Evolutionary conservation across 2,797 vertebrate genomes (phyloP).

Genomic region (Scomberomorus guttatus): DNA sequence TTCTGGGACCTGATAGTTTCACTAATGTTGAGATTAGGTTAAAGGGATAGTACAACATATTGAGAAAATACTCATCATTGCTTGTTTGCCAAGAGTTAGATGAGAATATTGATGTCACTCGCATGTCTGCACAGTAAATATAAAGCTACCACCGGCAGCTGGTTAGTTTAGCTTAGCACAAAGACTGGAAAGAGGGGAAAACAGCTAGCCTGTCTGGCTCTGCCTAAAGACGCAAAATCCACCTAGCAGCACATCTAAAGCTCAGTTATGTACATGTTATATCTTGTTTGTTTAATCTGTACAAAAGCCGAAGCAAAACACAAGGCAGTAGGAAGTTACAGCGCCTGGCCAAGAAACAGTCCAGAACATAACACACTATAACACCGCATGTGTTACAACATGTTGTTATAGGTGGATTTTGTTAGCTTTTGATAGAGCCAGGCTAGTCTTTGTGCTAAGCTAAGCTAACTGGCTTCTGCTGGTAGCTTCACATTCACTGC

Average conservation of each 20-base stretch:
- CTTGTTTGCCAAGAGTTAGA: background rate
- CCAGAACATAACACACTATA: background rate
- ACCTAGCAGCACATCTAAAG: background rate
- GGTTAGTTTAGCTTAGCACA: conserved; percentile 1
- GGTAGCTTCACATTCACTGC: too few species aligned
- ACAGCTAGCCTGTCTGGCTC: background rate
- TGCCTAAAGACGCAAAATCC: background rate
- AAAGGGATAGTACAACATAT: background rate
- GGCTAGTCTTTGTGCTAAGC: background rate
- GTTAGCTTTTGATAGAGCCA: background rate
- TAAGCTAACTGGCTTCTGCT: conserved; percentile 1
- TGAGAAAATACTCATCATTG: background rate
- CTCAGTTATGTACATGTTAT: background rate
- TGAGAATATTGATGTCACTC: background rate
- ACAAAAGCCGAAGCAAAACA: background rate
- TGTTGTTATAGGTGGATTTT: background rate
- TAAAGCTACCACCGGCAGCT: too few species aligned
- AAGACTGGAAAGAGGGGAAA: background rate
- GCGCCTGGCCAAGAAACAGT: background rate
- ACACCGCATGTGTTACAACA: too few species aligned
- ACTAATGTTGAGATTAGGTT: background rate
- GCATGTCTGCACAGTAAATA: too few species aligned
- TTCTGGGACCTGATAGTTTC: background rate
- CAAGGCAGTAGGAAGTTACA: background rate
- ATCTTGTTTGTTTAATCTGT: background rate